These are phyloP conservation scores for Cryptocheilus praepositus DNA, from an alignment of 2,888 invertebrate genomes.

Conservation along the genomic window DNA sequence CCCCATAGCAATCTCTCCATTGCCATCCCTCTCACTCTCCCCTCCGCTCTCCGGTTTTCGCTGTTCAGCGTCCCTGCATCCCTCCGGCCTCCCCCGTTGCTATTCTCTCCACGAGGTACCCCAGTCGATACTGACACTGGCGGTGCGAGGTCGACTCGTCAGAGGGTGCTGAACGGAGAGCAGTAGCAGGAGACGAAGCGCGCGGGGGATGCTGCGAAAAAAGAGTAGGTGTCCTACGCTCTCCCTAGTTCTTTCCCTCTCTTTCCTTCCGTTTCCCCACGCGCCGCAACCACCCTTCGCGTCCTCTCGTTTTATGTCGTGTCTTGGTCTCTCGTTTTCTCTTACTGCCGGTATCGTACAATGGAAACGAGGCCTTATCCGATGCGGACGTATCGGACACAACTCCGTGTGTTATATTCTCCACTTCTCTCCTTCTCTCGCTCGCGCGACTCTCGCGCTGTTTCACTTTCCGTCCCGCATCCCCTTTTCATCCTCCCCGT, in stretches of 20 bases:
- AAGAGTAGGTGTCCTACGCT: conserved; percentile 25
- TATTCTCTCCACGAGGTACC: conserved; percentile 57
- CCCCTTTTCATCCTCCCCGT: not conserved
- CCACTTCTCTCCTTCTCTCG: not conserved
- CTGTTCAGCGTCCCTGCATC: conserved; percentile 46
- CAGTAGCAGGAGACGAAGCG: conserved; percentile 31
- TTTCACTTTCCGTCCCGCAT: not conserved
- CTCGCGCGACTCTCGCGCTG: not conserved
- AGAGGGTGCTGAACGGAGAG: conserved; percentile 68
- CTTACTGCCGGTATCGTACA: conserved; percentile 26
- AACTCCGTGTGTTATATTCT: conserved; percentile 14
- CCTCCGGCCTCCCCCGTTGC: conserved; percentile 43
- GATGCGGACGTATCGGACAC: conserved; percentile 47
- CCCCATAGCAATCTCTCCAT: conserved; percentile 29
- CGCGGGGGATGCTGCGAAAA: conserved; percentile 33
- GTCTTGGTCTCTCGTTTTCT: conserved; percentile 2
- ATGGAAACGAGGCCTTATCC: conserved; percentile 45
- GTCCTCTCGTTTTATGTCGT: conserved; percentile 8
- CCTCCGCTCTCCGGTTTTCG: conserved; percentile 34
- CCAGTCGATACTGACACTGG: conserved; percentile 70
- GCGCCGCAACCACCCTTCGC: conserved; percentile 5
- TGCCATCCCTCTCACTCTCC: conserved; percentile 24
- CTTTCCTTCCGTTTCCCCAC: not conserved
- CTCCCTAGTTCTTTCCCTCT: conserved; percentile 8
- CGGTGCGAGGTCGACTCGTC: conserved; percentile 71